phyloP scores from a whole-genome alignment of 2,113 vertebrate species.

The Copsychus sechellarum region DNA sequence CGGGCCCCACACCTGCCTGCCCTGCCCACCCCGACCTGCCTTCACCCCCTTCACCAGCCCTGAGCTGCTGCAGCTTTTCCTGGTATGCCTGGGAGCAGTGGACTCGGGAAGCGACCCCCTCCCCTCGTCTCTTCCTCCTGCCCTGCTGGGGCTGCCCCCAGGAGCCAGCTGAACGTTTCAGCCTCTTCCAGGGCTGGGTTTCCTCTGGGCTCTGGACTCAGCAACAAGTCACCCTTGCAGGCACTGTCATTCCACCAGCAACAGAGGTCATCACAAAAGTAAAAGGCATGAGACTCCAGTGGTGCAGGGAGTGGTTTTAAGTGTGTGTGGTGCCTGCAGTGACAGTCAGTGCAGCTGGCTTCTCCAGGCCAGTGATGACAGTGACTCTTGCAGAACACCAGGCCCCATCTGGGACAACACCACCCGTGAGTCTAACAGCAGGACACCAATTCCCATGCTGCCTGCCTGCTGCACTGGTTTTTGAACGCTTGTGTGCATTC shows the following conservation, averaged over 20 bases:
- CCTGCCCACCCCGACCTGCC: not conserved
- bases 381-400: too few species aligned
- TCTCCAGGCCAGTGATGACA: not conserved
- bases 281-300: accelerated
- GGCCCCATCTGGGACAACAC: not conserved
- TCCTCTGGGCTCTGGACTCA: not conserved
- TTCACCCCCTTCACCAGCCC: accelerated
- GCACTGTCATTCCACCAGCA: accelerated
- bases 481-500: too few species aligned
- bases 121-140: accelerated
- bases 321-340: not conserved
- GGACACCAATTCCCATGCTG: accelerated
- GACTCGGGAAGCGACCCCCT: accelerated
- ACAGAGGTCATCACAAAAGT: not conserved
- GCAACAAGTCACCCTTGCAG: not conserved
- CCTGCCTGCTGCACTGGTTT: not conserved
- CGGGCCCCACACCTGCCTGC: not conserved
- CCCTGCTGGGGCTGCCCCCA: accelerated
- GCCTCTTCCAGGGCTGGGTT: accelerated
- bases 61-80: accelerated
- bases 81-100: accelerated
- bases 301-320: not conserved
- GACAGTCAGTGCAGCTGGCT: not conserved
- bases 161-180: not conserved
- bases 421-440: not conserved